Conservation (phyloP, 2,797 vertebrate genomes). For the Pipistrellus pipistrellus region DNA sequence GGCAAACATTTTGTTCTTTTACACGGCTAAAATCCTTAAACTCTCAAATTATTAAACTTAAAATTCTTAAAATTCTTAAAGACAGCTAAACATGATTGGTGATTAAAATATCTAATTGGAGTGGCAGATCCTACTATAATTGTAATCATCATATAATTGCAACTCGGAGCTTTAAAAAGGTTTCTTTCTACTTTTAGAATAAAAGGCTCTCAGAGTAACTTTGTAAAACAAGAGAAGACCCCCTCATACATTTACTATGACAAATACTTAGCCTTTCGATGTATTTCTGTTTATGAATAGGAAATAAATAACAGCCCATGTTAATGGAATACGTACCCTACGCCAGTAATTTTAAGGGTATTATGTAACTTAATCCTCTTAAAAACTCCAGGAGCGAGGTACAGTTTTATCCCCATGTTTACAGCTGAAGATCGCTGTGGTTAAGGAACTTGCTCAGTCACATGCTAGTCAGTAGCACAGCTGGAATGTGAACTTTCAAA, state of each 20-base stretch:
- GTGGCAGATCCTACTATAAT: constrained; percentile 11
- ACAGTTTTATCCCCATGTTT: constrained; percentile 19
- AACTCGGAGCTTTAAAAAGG: constrained; percentile 25
- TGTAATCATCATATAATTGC: constrained; percentile 36
- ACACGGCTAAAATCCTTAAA: neutral
- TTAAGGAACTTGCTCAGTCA: constrained; percentile 24
- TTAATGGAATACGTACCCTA: neutral
- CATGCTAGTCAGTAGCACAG: neutral
- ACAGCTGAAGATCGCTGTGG: constrained; percentile 21
- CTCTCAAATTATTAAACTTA: neutral
- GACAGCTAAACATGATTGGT: constrained; percentile 6
- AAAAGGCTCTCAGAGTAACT: constrained; percentile 29
- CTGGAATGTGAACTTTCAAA: constrained; percentile 26
- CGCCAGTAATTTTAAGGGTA: neutral
- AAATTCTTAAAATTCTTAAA: constrained; percentile 35
- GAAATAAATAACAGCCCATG: constrained; percentile 17
- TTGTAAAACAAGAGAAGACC: neutral
- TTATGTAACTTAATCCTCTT: constrained; percentile 30
- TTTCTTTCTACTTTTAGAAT: constrained; percentile 9
- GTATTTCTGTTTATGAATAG: constrained; percentile 2
- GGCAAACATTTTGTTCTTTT: constrained; percentile 40
- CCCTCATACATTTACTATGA: neutral
- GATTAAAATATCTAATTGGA: constrained; percentile 51
- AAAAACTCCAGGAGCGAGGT: neutral
- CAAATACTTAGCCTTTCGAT: constrained; percentile 38